These are phyloP conservation scores for Periphyllus acericola DNA, from an alignment of 2,888 invertebrate genomes.

Conservation along the genomic window DNA sequence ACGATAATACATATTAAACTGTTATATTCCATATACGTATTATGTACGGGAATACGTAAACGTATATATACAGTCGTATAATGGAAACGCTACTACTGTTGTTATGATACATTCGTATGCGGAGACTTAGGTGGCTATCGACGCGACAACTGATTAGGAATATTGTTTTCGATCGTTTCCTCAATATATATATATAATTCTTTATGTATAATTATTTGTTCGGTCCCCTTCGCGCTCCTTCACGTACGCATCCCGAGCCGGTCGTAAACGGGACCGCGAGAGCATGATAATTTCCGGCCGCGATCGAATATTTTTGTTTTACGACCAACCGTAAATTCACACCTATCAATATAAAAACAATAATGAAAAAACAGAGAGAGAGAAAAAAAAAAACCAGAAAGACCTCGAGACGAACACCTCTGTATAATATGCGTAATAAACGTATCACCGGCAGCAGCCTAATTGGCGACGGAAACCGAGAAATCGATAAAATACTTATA, in stretches of 20 bases:
- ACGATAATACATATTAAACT: not conserved
- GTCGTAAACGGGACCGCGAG: not conserved
- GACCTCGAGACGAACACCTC: not conserved
- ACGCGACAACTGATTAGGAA: constrained; percentile 9
- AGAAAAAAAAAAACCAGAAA: not conserved
- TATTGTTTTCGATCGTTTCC: constrained; percentile 30
- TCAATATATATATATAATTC: not conserved
- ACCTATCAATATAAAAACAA: constrained; percentile 24
- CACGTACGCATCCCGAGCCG: not conserved
- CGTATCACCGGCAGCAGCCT: not conserved
- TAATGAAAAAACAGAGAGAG: not conserved
- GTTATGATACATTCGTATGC: no score
- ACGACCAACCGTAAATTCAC: constrained; percentile 52
- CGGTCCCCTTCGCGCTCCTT: not conserved
- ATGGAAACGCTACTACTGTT: not conserved
- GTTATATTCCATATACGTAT: not conserved
- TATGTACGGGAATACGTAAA: not conserved
- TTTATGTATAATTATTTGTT: not conserved
- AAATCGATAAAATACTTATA: constrained; percentile 29
- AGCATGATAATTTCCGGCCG: constrained; percentile 35
- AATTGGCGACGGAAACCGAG: constrained; percentile 44
- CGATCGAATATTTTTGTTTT: constrained; percentile 36
- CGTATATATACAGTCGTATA: not conserved
- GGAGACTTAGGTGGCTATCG: no score
- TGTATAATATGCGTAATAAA: constrained; percentile 3